These are phyloP conservation scores for Epinephelus awoara DNA, from an alignment of 2,797 vertebrate species.

Conservation along the genomic window DNA sequence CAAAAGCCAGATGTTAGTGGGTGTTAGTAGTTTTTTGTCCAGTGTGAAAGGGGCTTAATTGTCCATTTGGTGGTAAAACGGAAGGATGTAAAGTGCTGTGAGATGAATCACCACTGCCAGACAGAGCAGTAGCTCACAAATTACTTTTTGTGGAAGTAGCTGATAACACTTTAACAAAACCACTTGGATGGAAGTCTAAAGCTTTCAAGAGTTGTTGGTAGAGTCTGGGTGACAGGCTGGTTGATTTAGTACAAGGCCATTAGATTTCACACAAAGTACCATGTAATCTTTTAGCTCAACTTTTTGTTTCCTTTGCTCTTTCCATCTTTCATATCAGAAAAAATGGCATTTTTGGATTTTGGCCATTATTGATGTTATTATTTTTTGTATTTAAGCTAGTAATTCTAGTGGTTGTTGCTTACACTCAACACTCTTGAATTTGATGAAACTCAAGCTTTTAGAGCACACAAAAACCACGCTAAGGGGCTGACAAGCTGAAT, in stretches of 20 bases:
- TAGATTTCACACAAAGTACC: background rate
- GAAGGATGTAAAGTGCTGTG: slow-evolving; percentile 42
- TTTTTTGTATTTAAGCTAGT: background rate
- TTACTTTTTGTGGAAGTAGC: slow-evolving; percentile 43
- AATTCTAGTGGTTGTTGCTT: slow-evolving; percentile 19
- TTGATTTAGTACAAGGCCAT: slow-evolving; percentile 1
- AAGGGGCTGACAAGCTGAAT: slow-evolving; percentile 20
- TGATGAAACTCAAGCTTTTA: slow-evolving; percentile 21
- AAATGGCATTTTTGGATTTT: background rate
- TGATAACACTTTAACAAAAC: slow-evolving; percentile 33
- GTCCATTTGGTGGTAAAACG: slow-evolving; percentile 33
- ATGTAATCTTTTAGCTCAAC: background rate
- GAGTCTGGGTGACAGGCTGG: background rate
- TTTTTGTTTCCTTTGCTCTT: background rate
- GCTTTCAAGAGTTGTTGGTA: background rate
- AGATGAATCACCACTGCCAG: slow-evolving; percentile 53
- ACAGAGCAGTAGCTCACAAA: slow-evolving; percentile 54
- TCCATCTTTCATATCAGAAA: background rate
- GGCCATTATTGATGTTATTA: background rate
- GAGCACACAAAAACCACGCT: background rate
- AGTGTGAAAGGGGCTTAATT: too few relatives aligned
- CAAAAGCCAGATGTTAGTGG: too few relatives aligned
- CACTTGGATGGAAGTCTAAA: slow-evolving; percentile 19
- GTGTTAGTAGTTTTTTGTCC: too few relatives aligned
- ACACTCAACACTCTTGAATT: slow-evolving; percentile 7